Evolutionary conservation across 2,797 vertebrate genomes (phyloP).

Genomic region (Scolopax bukidnonensis): DNA sequence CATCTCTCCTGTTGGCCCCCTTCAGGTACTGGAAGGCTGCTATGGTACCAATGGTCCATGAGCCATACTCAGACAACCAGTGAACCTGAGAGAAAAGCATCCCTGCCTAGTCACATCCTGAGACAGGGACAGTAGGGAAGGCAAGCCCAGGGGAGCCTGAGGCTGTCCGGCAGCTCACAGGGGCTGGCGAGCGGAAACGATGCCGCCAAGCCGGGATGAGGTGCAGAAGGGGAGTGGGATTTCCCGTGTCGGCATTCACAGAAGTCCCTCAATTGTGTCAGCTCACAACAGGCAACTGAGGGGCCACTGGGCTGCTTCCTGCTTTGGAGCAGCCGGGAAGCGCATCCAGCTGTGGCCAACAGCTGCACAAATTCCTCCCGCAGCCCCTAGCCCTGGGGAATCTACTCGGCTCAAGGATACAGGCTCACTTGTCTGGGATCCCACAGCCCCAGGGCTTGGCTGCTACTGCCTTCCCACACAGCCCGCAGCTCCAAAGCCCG

Average conservation of each 20-base stretch:
- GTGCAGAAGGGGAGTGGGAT: slow-evolving; percentile 17
- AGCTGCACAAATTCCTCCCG: slow-evolving; percentile 56
- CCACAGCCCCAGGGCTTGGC: slow-evolving; percentile 14
- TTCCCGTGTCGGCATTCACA: neutral
- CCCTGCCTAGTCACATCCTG: neutral
- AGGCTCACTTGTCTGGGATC: slow-evolving; percentile 11
- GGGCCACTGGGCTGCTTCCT: neutral
- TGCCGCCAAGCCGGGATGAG: neutral
- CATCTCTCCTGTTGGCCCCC: too few relatives aligned
- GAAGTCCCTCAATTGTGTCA: neutral
- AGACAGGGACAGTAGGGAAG: neutral
- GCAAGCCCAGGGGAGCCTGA: neutral
- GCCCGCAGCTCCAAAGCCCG: neutral
- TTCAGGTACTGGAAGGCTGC: too few relatives aligned
- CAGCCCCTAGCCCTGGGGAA: slow-evolving; percentile 24
- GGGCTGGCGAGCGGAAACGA: neutral
- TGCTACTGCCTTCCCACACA: slow-evolving; percentile 39
- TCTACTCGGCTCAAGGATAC: neutral
- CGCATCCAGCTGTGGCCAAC: slow-evolving; percentile 60
- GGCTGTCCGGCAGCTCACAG: neutral
- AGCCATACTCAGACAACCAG: neutral
- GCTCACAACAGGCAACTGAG: slow-evolving; percentile 31
- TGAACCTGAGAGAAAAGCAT: neutral
- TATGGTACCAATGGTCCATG: too few relatives aligned
- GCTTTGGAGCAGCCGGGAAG: neutral